Percentiles rank a stretch among this genome's conserved stretches.
phyloP scores from a whole-genome alignment of 2,113 vertebrate species.

The Tiliqua scincoides region DNA sequence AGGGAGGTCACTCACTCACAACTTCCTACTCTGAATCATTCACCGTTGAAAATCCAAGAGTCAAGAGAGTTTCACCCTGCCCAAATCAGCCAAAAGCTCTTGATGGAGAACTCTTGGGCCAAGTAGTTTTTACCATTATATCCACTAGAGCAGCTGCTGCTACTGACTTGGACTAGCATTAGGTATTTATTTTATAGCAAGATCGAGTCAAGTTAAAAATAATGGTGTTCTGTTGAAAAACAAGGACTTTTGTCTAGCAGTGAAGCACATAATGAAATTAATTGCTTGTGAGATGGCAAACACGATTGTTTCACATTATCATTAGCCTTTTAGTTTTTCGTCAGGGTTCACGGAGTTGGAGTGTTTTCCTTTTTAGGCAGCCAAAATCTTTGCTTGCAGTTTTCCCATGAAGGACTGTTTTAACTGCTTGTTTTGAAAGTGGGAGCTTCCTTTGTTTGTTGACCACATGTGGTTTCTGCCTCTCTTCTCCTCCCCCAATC shows the following conservation, averaged over 20 bases:
- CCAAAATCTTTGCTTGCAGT: conserved; percentile 22
- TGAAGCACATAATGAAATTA: conserved; percentile 31
- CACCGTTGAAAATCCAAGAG: no score
- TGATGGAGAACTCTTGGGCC: no score
- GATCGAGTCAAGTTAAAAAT: conserved; percentile 17
- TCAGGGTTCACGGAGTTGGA: neutral
- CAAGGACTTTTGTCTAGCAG: conserved; percentile 23
- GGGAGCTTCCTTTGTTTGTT: conserved; percentile 35
- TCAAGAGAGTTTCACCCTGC: no score
- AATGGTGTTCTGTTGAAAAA: conserved; percentile 15
- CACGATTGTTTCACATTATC: neutral
- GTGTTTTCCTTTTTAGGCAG: conserved; percentile 19
- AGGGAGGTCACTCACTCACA: no score
- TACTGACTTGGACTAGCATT: conserved; percentile 26
- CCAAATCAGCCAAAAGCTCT: no score
- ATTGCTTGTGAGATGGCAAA: neutral
- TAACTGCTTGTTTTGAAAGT: conserved; percentile 40
- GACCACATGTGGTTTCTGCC: conserved; percentile 48
- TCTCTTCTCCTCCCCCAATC: conserved; percentile 34
- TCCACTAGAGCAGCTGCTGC: neutral
- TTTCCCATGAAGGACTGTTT: conserved; percentile 35
- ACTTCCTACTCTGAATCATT: no score
- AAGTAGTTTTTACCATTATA: neutral
- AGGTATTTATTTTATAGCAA: conserved; percentile 32
- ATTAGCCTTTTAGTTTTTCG: conserved; percentile 19